Evolutionary conservation across 2,888 invertebrate species (phyloP).

Genomic region (Stegana nigrithorax): DNA sequence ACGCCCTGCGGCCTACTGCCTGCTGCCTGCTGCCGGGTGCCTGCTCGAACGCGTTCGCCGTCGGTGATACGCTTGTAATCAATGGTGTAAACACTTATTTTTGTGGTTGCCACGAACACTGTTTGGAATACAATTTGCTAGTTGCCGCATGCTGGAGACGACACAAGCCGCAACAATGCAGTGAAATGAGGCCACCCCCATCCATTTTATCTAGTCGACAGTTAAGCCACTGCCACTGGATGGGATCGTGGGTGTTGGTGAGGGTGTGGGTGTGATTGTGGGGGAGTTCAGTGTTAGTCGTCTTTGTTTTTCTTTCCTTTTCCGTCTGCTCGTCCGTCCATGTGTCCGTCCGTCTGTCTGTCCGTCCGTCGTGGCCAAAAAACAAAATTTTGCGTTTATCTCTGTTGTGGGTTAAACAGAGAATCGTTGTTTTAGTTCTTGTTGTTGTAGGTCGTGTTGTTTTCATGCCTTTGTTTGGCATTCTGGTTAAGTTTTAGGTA

Average conservation of each 20-base stretch:
- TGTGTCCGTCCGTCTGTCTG: background rate
- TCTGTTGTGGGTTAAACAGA: conserved; percentile 56
- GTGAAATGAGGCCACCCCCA: background rate
- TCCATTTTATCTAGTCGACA: background rate
- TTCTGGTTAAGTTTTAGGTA: conserved; percentile 15
- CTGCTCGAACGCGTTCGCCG: conserved; percentile 28
- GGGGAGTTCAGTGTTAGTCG: too few species aligned
- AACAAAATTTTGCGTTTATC: conserved; percentile 60
- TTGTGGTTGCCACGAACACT: conserved; percentile 47
- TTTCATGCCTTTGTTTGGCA: conserved; percentile 31
- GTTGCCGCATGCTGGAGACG: conserved; percentile 28
- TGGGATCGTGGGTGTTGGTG: too few species aligned
- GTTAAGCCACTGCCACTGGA: too few species aligned
- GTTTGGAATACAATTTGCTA: conserved; percentile 41
- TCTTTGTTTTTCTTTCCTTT: background rate
- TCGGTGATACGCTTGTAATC: conserved; percentile 48
- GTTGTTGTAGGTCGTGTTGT: conserved; percentile 28
- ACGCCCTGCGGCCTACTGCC: background rate
- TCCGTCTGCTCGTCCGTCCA: too few species aligned
- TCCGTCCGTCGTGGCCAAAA: conserved; percentile 50
- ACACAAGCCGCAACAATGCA: conserved; percentile 16
- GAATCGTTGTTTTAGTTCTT: conserved; percentile 24
- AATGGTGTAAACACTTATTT: conserved; percentile 61
- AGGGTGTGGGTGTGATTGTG: too few species aligned
- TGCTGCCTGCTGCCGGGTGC: background rate